Percentiles rank a stretch among this genome's conserved stretches.
Conservation (phyloP, 2,797 vertebrate species). For the Myiothlypis coronata region DNA sequence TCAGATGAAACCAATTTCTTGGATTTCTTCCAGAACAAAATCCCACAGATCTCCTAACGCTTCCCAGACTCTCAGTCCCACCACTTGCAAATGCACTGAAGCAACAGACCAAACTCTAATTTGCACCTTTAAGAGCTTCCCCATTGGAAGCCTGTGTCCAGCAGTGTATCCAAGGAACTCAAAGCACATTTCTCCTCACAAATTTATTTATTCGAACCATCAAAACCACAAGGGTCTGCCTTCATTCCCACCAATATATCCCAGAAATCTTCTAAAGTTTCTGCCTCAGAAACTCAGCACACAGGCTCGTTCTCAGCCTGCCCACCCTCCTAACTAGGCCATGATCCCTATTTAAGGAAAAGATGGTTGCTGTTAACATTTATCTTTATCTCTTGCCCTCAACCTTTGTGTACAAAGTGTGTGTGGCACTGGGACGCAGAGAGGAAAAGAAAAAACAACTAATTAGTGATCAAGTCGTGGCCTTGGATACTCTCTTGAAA, state of each 20-base stretch:
- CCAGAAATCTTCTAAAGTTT: background rate
- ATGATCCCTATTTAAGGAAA: background rate
- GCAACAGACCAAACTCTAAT: slow-evolving; percentile 32
- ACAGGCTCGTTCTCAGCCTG: background rate
- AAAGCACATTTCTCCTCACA: background rate
- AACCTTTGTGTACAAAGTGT: background rate
- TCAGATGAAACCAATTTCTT: slow-evolving; percentile 33
- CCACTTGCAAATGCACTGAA: background rate
- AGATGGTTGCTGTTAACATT: background rate
- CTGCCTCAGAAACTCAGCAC: background rate
- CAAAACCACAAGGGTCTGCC: background rate
- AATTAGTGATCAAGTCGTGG: background rate
- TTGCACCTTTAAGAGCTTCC: slow-evolving; percentile 55
- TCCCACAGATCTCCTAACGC: slow-evolving; percentile 24
- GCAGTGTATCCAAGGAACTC: background rate
- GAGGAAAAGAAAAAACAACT: background rate
- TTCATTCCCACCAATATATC: background rate
- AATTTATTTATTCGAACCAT: slow-evolving; percentile 12
- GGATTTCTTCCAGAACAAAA: slow-evolving; percentile 31
- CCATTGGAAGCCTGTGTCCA: slow-evolving; percentile 43
- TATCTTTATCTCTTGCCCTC: background rate
- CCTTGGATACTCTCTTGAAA: background rate
- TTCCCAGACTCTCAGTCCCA: background rate
- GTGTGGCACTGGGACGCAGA: background rate
- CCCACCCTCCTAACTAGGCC: background rate